Evolutionary conservation across 2,888 invertebrate species (phyloP).

Genomic region (Argynnis bischoffii): DNA sequence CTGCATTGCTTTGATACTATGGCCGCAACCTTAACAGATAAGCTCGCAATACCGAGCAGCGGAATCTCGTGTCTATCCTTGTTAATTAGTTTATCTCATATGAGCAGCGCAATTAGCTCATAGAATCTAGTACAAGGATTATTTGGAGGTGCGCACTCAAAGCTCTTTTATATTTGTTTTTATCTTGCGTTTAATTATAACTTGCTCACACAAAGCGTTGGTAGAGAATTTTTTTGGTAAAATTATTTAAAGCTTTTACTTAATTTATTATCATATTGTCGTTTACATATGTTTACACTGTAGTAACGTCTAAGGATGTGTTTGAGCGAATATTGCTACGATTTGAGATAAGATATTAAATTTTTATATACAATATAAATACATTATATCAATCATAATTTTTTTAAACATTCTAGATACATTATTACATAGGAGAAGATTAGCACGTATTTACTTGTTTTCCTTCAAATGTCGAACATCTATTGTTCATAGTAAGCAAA

Average conservation of each 20-base stretch:
- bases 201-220: not conserved
- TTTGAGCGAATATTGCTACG: too few relatives aligned
- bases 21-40: constrained; percentile 56
- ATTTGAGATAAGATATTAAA: too few relatives aligned
- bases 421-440: too few relatives aligned
- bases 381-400: too few relatives aligned
- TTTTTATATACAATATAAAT: too few relatives aligned
- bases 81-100: constrained; percentile 81
- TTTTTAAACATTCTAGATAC: too few relatives aligned
- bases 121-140: constrained; percentile 77
- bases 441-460: too few relatives aligned
- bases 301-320: too few relatives aligned
- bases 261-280: too few relatives aligned
- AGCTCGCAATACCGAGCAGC: constrained; percentile 64
- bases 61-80: constrained; percentile 79
- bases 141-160: constrained; percentile 53
- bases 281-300: too few relatives aligned
- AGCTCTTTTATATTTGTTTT: constrained; percentile 50
- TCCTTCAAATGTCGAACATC: too few relatives aligned
- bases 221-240: not conserved
- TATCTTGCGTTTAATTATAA: constrained; percentile 19
- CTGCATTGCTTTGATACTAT: constrained; percentile 22
- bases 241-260: not conserved
- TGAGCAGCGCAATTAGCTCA: constrained; percentile 73
- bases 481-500: too few relatives aligned